Conservation (phyloP, 2,113 vertebrate genomes). For the Myotis brandtii region DNA sequence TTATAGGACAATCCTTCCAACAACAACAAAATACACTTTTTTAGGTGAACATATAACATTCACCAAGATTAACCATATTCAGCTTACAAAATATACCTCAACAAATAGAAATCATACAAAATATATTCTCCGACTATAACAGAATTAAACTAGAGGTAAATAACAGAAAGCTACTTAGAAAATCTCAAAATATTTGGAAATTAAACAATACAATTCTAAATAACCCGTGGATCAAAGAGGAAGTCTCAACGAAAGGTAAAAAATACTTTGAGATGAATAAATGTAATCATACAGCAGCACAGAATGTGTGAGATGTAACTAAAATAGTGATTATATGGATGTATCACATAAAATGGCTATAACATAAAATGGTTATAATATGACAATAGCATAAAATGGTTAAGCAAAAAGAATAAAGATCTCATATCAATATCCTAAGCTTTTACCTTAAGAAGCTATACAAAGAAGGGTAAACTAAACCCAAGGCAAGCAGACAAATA, state of each 20-base stretch:
- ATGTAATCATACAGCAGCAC: background rate
- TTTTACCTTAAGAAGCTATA: conserved; percentile 12
- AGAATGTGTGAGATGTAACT: background rate
- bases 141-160: background rate
- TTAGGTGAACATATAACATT: background rate
- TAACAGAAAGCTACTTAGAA: background rate
- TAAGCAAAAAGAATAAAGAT: background rate
- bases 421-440: background rate
- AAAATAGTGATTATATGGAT: background rate
- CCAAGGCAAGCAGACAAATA: background rate
- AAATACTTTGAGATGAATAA: background rate
- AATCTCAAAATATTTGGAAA: background rate
- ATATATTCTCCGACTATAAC: background rate
- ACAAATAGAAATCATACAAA: background rate
- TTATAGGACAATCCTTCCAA: background rate
- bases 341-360: background rate
- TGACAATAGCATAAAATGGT: background rate
- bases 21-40: background rate
- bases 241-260: background rate
- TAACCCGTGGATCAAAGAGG: background rate
- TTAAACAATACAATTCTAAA: background rate
- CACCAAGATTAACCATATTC: background rate
- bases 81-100: background rate
- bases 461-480: background rate
- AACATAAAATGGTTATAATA: background rate